Base-by-base conservation (phyloP, 2,797 vertebrate species). In the Enteromius afrohamiltoni region DNA sequence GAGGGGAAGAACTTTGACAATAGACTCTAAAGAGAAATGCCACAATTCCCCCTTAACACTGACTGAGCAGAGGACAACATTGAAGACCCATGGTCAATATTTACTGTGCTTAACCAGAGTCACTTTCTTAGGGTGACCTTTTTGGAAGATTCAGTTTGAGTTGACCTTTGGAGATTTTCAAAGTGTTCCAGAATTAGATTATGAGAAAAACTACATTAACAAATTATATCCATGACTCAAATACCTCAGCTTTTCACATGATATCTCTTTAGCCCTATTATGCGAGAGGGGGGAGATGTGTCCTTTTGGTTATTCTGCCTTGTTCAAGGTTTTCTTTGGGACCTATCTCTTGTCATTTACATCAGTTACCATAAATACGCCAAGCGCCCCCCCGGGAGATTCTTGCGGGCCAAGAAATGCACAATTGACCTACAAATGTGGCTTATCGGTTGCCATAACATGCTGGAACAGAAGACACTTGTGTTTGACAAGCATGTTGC, bases 211-310 rank as follows among this genome's bases (percentile, higher is more conserved):
- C 91, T 92, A 87, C 92, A 94, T 95, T 95, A 95, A 89, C 91
- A 93, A 94, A 95, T 94, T 94, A 93, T 88, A 93, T 92, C 91
- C 92, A 87, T 91, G 89, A 92, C 90, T 92, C 71, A 88, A 93
- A 95, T 95, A 93, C 93, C 91, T 91, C 85, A 90, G 90, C 86
- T 92, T 92, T 92, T 92, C 94, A 95, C 93, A 95, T 95, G 94
- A 94, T 91, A 93, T 94, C 86, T 21, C 90, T 93, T 94, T 94
- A 94, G 91, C 86, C 89, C 82, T 87, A 91, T 93, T 92, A 93
- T 91, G 90, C 84, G 91, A 70, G 75, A 89, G 80, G 88, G 86
- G 88, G 86, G 85, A 81, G 65, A 87, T 86, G 84, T 91, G 90
- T 88, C 84, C 80, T 82, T 88, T 90, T 79, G 14, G 11, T 75